These are phyloP conservation scores for Noctua pronuba DNA, from an alignment of 2,888 invertebrate species.

Conservation along the genomic window DNA sequence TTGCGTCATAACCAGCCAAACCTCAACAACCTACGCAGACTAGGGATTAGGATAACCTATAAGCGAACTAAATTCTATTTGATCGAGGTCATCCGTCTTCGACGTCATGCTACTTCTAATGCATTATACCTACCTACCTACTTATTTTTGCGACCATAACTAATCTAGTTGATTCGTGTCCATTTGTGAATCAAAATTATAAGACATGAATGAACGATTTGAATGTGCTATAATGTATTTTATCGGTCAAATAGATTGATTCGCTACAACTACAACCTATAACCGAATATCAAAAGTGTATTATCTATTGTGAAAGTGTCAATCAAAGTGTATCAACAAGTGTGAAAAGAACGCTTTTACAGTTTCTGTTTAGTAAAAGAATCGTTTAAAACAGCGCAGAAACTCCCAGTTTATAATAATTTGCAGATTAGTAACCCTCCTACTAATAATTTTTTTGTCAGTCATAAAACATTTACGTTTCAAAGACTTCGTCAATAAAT, in stretches of 20 bases:
- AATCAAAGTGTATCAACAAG: slow-evolving; percentile 15
- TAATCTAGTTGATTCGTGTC: neutral
- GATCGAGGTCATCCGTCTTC: slow-evolving; percentile 42
- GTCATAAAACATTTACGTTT: neutral
- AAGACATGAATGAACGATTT: slow-evolving; percentile 3
- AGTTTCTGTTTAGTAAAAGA: neutral
- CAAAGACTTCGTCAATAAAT: neutral
- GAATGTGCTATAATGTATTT: slow-evolving; percentile 1
- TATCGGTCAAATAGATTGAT: neutral
- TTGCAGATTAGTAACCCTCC: neutral
- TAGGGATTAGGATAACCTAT: slow-evolving; percentile 38
- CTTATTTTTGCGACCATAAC: neutral
- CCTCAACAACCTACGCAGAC: slow-evolving; percentile 23
- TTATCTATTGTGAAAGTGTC: neutral
- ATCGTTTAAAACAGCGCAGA: neutral
- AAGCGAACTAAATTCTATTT: slow-evolving; percentile 44
- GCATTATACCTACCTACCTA: neutral
- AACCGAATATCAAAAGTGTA: neutral
- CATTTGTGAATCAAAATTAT: slow-evolving; percentile 11
- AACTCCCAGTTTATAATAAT: neutral
- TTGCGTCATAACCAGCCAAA: slow-evolving; percentile 41
- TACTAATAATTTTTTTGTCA: neutral
- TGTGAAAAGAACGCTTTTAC: neutral
- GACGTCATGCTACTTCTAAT: slow-evolving; percentile 12
- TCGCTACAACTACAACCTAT: neutral